A percentile compares a stretch with the other conserved stretches of the same genome.
Conservation (phyloP, 2,888 invertebrate genomes). For the Cyrtodaria siliqua region DNA sequence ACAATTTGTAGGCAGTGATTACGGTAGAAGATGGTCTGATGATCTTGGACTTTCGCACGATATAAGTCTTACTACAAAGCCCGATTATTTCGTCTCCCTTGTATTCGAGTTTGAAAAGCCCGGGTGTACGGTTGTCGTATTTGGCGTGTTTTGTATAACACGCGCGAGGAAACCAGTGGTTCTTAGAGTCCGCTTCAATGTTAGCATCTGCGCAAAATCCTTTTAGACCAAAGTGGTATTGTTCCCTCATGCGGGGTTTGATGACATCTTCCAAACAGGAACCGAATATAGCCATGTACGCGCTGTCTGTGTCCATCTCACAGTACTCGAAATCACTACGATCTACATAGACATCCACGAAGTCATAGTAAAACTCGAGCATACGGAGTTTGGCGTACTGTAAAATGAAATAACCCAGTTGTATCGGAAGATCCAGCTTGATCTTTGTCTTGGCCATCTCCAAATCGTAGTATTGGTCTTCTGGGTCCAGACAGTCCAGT, state of each 20-base stretch:
- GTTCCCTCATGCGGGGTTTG: too few species aligned
- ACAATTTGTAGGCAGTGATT: slow-evolving; percentile 13
- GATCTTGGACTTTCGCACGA: slow-evolving; percentile 56
- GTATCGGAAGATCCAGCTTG: too few species aligned
- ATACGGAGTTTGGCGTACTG: too few species aligned
- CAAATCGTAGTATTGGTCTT: too few species aligned
- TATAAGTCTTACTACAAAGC: slow-evolving; percentile 56
- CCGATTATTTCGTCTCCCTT: slow-evolving; percentile 51
- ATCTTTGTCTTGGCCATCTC: too few species aligned
- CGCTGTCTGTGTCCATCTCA: too few species aligned
- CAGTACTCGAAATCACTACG: slow-evolving; percentile 54
- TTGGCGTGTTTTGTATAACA: slow-evolving; percentile 45
- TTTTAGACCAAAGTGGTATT: too few species aligned
- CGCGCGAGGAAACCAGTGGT: slow-evolving; percentile 53
- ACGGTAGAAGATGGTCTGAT: slow-evolving; percentile 20
- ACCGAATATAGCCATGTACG: too few species aligned
- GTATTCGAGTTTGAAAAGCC: slow-evolving; percentile 59
- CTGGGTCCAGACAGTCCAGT: slow-evolving; percentile 25
- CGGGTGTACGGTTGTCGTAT: too few species aligned
- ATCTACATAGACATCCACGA: slow-evolving; percentile 56
- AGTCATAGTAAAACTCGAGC: slow-evolving; percentile 65
- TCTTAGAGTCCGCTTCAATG: slow-evolving; percentile 39
- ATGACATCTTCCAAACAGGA: too few species aligned
- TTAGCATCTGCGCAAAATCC: slow-evolving; percentile 31
- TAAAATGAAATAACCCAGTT: slow-evolving; percentile 64